Percentiles rank a stretch among this genome's conserved stretches.
phyloP scores from a whole-genome alignment of 2,888 invertebrate genomes.

The Lasius platythorax region DNA sequence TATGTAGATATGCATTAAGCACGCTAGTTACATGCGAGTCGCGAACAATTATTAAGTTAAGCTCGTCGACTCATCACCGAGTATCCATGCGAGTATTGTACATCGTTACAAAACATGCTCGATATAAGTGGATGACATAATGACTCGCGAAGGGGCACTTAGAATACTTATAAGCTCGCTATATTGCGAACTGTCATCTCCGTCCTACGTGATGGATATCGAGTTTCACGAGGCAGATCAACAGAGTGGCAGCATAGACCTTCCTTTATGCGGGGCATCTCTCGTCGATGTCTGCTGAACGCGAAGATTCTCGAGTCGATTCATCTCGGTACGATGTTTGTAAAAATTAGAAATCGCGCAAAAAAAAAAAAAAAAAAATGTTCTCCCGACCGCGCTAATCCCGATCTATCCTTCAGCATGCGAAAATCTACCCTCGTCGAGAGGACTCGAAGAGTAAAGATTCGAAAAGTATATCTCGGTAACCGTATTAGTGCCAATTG shows the following conservation, averaged over 20 bases:
- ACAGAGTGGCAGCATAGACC: conserved; percentile 41
- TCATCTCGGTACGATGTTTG: background rate
- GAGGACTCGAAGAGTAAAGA: background rate
- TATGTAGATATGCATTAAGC: background rate
- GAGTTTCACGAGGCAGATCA: conserved; percentile 54
- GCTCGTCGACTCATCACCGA: background rate
- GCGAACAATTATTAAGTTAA: conserved; percentile 14
- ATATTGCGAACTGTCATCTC: conserved; percentile 36
- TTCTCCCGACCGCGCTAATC: background rate
- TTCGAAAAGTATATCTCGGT: background rate
- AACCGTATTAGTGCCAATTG: background rate
- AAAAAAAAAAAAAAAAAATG: background rate
- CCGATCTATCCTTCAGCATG: background rate
- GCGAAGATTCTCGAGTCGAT: background rate
- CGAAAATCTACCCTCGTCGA: background rate
- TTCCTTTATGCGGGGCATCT: conserved; percentile 43
- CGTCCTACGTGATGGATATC: conserved; percentile 57
- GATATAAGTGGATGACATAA: conserved; percentile 59
- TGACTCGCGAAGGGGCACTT: conserved; percentile 52
- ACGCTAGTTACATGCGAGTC: background rate
- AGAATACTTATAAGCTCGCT: conserved; percentile 59
- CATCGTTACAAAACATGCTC: conserved; percentile 40
- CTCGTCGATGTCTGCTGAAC: background rate
- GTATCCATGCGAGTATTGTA: conserved; percentile 32
- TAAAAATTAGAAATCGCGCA: background rate